Evolutionary conservation across 2,797 vertebrate species (phyloP), one percentile per base, ranked within the genome.

Genomic region (Phrynocephalus guinanensis): DNA sequence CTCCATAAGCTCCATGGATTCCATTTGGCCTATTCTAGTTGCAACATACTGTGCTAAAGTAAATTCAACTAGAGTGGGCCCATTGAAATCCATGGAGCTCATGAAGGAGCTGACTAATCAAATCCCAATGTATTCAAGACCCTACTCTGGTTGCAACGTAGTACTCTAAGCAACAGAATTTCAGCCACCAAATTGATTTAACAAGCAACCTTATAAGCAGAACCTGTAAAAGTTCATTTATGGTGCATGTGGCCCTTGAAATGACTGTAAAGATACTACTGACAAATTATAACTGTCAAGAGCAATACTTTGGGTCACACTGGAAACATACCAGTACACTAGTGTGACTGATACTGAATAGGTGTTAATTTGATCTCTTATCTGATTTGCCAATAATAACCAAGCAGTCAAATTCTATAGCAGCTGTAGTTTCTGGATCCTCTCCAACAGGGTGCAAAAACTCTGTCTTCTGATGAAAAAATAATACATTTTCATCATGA

Each of bases 211-310:
- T 38, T 6, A 80, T 38, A 11, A 67, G 28, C 28, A 66, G 63
- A 11, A n/a, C 63, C 60, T 4, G 22, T 30, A 13, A 67, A 44
- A 66, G 66, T 81, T 81, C 20, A 7, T 33, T 94, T 88, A 38
- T 22, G 13, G 3, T 67, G 0, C 33, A 28, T 38, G 30, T 60
- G 66, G n/a, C 11, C 28, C 28, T 71, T 71, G 28, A 71, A 30
- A 10, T 30, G 30, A 71, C 8, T 9, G 8, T 22, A 33, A 33
- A 33, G 33, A 33, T 52, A 52, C 6, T 52, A 52, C 6, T 52
- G 6, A 6, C 6, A 52, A 52, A 11, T 52, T 1, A 52, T 52
- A 52, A 52, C 11, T 16, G 8, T 63, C 56, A 63, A 80, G 9
- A 38, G 18, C 33, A 63, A 30, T 30, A 30, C 30, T 80, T 80